phyloP scores from a whole-genome alignment of 2,113 vertebrate genomes.

The Penelope pileata region DNA sequence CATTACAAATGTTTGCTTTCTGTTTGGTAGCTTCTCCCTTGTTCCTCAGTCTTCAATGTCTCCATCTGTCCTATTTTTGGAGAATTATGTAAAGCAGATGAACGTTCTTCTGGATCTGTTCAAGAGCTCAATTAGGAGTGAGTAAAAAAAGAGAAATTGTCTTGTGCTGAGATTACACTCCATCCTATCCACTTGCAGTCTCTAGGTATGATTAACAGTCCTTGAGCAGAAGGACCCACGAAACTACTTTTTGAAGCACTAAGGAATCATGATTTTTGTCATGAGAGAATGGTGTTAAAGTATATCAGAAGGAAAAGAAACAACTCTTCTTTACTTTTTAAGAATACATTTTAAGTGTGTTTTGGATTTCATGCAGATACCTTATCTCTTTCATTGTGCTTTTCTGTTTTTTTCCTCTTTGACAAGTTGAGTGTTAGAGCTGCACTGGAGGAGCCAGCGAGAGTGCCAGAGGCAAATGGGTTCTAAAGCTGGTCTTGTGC shows the following conservation, averaged over 20 bases:
- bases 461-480: neutral
- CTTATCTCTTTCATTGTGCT: neutral
- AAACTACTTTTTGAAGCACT: neutral
- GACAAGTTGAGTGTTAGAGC: neutral
- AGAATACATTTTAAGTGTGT: neutral
- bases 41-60: neutral
- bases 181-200: neutral
- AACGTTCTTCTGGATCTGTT: neutral
- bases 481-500: neutral
- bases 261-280: neutral
- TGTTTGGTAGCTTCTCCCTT: conserved; percentile 4
- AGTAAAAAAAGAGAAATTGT: neutral
- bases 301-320: neutral
- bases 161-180: neutral
- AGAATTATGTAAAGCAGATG: neutral
- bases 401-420: neutral
- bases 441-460: neutral
- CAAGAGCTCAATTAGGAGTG: neutral
- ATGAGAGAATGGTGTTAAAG: neutral
- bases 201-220: neutral
- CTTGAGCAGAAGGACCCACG: neutral
- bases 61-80: neutral
- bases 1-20: neutral
- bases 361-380: neutral
- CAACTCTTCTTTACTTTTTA: neutral